A percentile compares a stretch with the other conserved stretches of the same genome.
Conservation (phyloP, 2,888 invertebrate genomes). For the Philhelius pedissequus region DNA sequence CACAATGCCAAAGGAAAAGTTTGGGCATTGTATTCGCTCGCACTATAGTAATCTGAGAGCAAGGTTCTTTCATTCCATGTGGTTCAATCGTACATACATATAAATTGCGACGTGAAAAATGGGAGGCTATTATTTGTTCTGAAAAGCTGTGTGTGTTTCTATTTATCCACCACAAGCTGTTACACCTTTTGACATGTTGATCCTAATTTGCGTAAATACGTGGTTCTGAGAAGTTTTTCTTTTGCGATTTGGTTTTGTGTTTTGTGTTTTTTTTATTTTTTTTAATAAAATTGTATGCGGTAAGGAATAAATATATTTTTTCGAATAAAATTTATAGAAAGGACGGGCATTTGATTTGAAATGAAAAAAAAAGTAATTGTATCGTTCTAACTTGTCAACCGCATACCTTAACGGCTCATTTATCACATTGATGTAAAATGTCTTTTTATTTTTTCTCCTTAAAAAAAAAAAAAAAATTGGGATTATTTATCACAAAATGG, state of each 20-base stretch:
- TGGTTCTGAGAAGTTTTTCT: background rate
- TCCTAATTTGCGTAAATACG: slow-evolving; percentile 10
- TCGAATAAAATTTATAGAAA: background rate
- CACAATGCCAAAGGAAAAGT: background rate
- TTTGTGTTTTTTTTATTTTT: background rate
- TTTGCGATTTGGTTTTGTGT: background rate
- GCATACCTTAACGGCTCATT: background rate
- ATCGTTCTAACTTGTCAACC: background rate
- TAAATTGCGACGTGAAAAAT: slow-evolving; percentile 8
- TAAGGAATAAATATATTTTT: background rate
- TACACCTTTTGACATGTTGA: slow-evolving; percentile 28
- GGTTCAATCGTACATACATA: background rate
- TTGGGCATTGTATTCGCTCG: background rate
- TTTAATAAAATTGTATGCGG: background rate
- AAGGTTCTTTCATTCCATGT: background rate
- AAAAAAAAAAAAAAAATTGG: background rate
- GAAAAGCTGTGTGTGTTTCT: slow-evolving; percentile 6
- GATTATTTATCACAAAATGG: background rate
- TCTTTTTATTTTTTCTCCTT: background rate
- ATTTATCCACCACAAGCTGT: slow-evolving; percentile 28
- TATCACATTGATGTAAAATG: background rate
- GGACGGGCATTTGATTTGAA: background rate
- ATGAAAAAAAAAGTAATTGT: background rate
- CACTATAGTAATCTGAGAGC: background rate
- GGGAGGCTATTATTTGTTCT: slow-evolving; percentile 7